These are phyloP conservation scores for Abramis brama DNA, from an alignment of 2,113 vertebrate genomes.

Conservation along the genomic window DNA sequence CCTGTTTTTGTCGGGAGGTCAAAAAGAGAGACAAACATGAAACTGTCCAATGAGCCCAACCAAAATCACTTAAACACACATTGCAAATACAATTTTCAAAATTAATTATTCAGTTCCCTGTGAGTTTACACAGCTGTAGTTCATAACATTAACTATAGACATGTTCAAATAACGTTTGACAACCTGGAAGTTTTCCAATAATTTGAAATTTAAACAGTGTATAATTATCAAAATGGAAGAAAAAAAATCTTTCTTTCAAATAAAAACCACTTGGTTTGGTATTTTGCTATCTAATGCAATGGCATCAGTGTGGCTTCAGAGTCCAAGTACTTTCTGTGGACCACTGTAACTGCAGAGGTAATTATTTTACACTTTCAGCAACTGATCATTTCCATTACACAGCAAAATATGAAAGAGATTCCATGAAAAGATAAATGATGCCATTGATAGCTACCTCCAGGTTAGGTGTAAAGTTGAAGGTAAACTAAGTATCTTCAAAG, in stretches of 20 bases:
- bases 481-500: slow-evolving; percentile 59
- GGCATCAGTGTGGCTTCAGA: not conserved
- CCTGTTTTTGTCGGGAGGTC: not conserved
- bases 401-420: not conserved
- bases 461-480: slow-evolving; percentile 16
- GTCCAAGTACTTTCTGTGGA: not conserved
- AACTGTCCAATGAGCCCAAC: not conserved
- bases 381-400: not conserved
- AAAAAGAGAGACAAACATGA: not conserved
- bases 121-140: not conserved
- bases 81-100: not conserved
- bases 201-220: not conserved
- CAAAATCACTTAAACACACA: not conserved
- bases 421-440: not conserved
- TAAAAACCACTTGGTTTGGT: too few relatives aligned
- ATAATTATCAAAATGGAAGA: not conserved
- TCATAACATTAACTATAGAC: not conserved
- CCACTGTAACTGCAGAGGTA: not conserved
- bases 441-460: not conserved
- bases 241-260: not conserved
- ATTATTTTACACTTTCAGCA: not conserved
- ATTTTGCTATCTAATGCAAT: not conserved
- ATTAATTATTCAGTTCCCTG: not conserved
- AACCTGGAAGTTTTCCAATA: not conserved
- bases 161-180: not conserved